Base-by-base conservation (phyloP, 2,113 vertebrate species). In the Phaetusa simplex region DNA sequence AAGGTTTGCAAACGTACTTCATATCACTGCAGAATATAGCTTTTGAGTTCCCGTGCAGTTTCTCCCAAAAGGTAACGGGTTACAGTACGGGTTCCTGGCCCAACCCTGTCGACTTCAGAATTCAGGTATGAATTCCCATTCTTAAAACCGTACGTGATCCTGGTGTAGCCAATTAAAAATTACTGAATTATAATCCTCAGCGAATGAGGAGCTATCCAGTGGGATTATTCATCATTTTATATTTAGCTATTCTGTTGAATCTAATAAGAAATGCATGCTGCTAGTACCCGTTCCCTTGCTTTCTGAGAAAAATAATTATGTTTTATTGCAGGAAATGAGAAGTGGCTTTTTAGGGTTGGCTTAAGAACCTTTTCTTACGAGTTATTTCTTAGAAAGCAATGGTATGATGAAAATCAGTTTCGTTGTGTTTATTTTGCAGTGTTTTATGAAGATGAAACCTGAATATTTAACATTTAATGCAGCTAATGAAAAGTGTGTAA, bases 401-500 rank as follows among this genome's bases (percentile, higher is more conserved):
- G 42, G 7, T 80, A 56, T 53, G 30, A 65, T 79, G 38, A 91
- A 89, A 94, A 86, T 47, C 14, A 27, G 32, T 92, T 95, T 82
- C 8, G 52, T 55, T 14, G 27, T 94, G 45, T 97, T 95, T 97
- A n/a, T 97, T 96, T 98, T 98, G 18, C 97, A 99, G 99, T 99
- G 99, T 97, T 99, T 99, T 98, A 97, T 94, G 8, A 94, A 98
- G 91, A 87, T 98, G 94, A 93, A 66, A 21, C 94, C 88, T 0
- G 88, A 73, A 58, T 91, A 95, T 53, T 7, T 98, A 45, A 80
- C 93, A 2, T 99, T 98, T 96, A 97, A 82, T 43, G 50, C 96
- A 61, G 99, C 99, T 50, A 98, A 91, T 36, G 98, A 99, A 9
- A 36, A 92, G 5, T 99, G 99, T 77, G 67, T 91, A 7, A 96